phyloP scores from a whole-genome alignment of 2,113 vertebrate species.

The Microtus ochrogaster region DNA sequence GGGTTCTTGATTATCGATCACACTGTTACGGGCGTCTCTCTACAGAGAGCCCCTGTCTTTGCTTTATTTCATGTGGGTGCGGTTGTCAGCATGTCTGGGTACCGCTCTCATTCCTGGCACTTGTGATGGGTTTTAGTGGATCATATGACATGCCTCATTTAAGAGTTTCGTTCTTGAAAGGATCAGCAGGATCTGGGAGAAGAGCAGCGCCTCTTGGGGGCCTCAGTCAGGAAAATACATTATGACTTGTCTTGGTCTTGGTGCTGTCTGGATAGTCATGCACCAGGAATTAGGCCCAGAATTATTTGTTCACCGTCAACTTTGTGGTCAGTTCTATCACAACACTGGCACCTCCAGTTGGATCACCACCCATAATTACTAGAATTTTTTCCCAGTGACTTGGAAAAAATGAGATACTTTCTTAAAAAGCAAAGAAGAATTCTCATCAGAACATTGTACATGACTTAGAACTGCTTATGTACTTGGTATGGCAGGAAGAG shows the following conservation, averaged over 20 bases:
- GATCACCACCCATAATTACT: neutral
- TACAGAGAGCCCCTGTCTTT: neutral
- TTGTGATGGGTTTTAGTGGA: neutral
- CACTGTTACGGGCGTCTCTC: neutral
- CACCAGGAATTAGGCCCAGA: neutral
- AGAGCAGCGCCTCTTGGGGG: neutral
- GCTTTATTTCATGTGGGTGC: neutral
- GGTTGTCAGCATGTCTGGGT: neutral
- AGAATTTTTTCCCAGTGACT: conserved; percentile 17
- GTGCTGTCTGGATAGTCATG: neutral
- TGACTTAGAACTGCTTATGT: neutral
- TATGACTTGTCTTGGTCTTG: neutral
- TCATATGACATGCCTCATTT: neutral
- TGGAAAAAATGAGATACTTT: conserved; percentile 40
- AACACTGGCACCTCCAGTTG: neutral
- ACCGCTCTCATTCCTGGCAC: neutral
- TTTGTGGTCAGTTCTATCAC: neutral
- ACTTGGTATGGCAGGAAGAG: neutral
- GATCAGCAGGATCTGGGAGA: neutral
- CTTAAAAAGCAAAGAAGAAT: conserved; percentile 41
- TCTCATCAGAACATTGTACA: neutral
- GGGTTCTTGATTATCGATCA: neutral
- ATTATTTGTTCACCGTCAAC: neutral
- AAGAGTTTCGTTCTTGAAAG: neutral
- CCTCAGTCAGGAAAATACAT: neutral